Evolutionary conservation across 2,113 vertebrate species (phyloP), one percentile per base, ranked within the genome.

Genomic region (Bujurquina vittata): DNA sequence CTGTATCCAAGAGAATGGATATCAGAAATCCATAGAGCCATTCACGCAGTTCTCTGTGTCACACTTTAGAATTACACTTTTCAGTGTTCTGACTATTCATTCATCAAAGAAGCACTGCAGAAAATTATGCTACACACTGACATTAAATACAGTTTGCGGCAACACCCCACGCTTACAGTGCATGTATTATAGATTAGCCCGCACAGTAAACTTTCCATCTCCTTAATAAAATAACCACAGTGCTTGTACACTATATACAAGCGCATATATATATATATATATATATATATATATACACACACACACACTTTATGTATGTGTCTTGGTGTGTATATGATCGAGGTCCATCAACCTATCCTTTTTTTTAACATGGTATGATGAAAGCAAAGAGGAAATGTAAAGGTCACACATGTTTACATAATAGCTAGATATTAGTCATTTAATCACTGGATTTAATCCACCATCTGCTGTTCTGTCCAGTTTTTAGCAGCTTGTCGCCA

Each of bases 361-460:
- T 35, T 35, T 12, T 81, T 80, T 33, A 35, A 35, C 79, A 17
- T 81, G 40, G 40, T 35, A 80, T 15, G 8, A 49, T 79, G 46
- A 23, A 78, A 60, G 49, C 15, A 65, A 72, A 23, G 59, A 60
- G 54, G 35, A 61, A 72, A n/a, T 31, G 35, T 35, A 84, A 88
- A 89, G 79, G 79, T 84, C 77, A 78, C 63, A 81, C 49, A 23
- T 81, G 84, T 84, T 90, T 90, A 91, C 83, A 86, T 86, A 89
- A 90, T 61, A 90, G 84, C 10, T 80, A 79, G 62, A 89, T 88
- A 91, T 92, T 85, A 87, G 83, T 91, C 85, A 86, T 90, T 90
- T 87, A 90, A 93, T 94, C 89, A 82, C 62, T 67, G 65, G 55
- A 82, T 80, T 86, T 87, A 92, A 89, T 84, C 88, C 89, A 81